Percentiles rank a stretch among this genome's conserved stretches.
Evolutionary conservation across 2,113 vertebrate species (phyloP).

Genomic region (Oriolus oriolus): DNA sequence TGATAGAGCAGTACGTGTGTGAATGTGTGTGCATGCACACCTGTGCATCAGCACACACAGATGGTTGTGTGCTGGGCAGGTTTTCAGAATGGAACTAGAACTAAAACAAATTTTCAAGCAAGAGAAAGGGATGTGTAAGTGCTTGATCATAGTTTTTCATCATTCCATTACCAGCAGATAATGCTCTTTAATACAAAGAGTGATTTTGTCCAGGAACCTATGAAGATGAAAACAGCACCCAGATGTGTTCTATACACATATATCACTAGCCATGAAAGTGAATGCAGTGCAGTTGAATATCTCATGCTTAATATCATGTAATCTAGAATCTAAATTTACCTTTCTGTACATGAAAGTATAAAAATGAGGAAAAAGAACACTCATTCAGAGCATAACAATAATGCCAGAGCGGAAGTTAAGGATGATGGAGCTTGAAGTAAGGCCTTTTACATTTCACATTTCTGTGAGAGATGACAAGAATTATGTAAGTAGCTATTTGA

Average conservation of each 20-base stretch:
- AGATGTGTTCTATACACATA: background rate
- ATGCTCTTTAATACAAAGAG: background rate
- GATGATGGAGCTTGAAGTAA: background rate
- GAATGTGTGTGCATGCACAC: accelerated
- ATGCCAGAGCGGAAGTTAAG: background rate
- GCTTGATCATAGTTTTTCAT: background rate
- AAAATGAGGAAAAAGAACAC: background rate
- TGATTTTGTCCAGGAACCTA: background rate
- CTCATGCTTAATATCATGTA: background rate
- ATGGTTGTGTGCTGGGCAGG: background rate
- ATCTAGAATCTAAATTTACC: background rate
- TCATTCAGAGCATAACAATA: background rate
- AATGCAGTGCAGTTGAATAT: background rate
- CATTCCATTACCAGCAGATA: background rate
- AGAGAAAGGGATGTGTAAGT: background rate
- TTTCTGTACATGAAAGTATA: background rate
- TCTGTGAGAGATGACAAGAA: background rate
- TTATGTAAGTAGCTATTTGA: background rate
- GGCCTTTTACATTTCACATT: background rate
- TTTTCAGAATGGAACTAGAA: background rate
- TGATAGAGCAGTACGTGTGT: background rate
- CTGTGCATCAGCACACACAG: accelerated
- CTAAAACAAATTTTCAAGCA: background rate
- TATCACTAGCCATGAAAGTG: background rate
- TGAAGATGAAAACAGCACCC: background rate